Percentiles rank a stretch among this genome's conserved stretches.
Conservation (phyloP, 2,113 vertebrate species). For the Azemiops feae region DNA sequence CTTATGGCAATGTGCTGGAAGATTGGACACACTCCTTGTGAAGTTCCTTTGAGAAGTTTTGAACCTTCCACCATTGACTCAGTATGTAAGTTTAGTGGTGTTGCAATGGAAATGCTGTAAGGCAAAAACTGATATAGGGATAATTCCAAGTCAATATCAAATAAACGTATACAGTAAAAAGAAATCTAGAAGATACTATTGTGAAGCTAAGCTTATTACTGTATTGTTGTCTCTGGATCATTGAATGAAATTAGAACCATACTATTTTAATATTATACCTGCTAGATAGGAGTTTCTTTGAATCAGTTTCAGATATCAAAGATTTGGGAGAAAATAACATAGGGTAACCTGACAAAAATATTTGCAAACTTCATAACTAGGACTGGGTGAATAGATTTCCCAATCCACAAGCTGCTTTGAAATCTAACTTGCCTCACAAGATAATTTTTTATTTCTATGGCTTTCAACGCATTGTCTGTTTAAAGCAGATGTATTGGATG, state of each 20-base stretch:
- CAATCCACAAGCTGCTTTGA: not conserved
- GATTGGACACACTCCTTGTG: not conserved
- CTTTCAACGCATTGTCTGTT: not conserved
- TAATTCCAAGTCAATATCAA: not conserved
- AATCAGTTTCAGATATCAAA: not conserved
- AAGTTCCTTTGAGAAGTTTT: not conserved
- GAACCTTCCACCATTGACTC: not conserved
- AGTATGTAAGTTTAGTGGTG: not conserved
- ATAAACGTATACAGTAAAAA: not conserved
- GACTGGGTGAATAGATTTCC: not conserved
- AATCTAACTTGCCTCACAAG: not conserved
- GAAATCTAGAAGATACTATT: not conserved
- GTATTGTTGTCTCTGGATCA: not conserved
- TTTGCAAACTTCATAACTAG: not conserved
- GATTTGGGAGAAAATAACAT: not conserved
- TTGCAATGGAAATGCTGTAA: not conserved
- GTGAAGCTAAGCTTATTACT: not conserved
- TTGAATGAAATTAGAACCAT: not conserved
- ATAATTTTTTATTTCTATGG: not conserved
- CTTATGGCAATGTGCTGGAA: not conserved
- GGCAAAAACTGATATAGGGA: not conserved
- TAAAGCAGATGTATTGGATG: not conserved
- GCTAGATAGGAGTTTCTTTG: not conserved
- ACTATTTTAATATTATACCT: not conserved
- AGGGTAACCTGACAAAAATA: not conserved